Base-by-base conservation (phyloP, 2,113 vertebrate species). In the Rhea pennata region DNA sequence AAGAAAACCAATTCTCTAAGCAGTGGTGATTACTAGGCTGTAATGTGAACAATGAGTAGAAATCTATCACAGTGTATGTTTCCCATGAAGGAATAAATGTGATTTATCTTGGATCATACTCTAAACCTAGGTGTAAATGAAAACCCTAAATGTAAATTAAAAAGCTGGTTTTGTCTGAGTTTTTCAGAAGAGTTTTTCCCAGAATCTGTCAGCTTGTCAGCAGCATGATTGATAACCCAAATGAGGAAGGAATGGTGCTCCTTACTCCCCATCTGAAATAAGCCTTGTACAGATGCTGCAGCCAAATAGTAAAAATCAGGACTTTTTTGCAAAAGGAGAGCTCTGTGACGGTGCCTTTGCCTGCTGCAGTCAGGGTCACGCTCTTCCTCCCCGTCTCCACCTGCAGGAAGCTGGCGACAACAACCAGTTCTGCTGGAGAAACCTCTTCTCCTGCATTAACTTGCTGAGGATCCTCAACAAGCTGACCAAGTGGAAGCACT, bases 401-500 rank as follows among this genome's bases (percentile, higher is more conserved):
- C 80, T 96, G 84, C 93, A 99, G 99, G 99, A 99, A 97, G 98
- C 99, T 0, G 99, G 99, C 84, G 99, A 99, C 97, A 98, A 96
- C 96, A 99, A 98, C 96, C 99, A 99, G 86, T 99, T 99, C 97
- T 99, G 99, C 96, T 99, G 99, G 99, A 98, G 99, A 91, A 99
- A 99, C 92, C 96, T 99, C 58, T 99, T 99, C 96, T 99, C 99
- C 71, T 99, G 99, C 93, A 99, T 99, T 72, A 99, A 99, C 90
- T 94, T 99, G 80, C 97, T 99, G 94, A 98, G 99, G 95, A 98
- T 99, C 89, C 98, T 99, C 51, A 99, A 99, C 97, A 99, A 99
- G 95, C 98, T 99, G 95, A 99, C 99, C 96, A 99, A 99, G 95
- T 99, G 99, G 99, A 99, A 99, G 53, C 99, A 99, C 98, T 99